A percentile compares a stretch with the other conserved stretches of the same genome.
These are phyloP conservation scores for Brenthis ino DNA, from an alignment of 2,888 invertebrate species.

Conservation along the genomic window DNA sequence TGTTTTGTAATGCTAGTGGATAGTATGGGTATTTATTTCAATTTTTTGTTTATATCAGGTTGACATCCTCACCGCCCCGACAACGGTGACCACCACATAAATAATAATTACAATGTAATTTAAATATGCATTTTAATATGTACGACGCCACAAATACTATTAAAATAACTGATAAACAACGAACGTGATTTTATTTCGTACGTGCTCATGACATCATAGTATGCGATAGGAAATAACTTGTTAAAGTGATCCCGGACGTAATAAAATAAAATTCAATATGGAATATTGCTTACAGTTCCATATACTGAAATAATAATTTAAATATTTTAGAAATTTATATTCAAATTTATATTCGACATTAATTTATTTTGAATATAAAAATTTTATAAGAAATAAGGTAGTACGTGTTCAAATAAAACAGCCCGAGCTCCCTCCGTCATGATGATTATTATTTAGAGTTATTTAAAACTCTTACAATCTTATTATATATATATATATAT, in stretches of 20 bases:
- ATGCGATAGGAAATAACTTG: slow-evolving; percentile 21
- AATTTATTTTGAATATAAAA: too few species aligned
- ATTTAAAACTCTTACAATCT: too few species aligned
- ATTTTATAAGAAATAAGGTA: too few species aligned
- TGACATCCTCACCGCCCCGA: slow-evolving; percentile 55
- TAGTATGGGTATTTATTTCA: too few species aligned
- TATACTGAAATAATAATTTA: not conserved
- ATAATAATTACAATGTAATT: slow-evolving; percentile 22
- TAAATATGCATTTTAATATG: slow-evolving; percentile 8
- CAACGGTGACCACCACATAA: slow-evolving; percentile 7
- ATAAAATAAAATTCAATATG: slow-evolving; percentile 15
- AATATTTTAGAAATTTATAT: not conserved
- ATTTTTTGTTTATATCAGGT: slow-evolving; percentile 52
- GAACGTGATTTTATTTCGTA: slow-evolving; percentile 32
- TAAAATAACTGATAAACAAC: slow-evolving; percentile 30
- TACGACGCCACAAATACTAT: slow-evolving; percentile 11
- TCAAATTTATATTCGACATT: not conserved
- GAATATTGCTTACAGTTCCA: not conserved
- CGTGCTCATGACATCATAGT: slow-evolving; percentile 21
- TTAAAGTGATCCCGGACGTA: slow-evolving; percentile 14
- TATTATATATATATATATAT: too few species aligned
- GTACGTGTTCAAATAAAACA: too few species aligned
- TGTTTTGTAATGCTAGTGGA: too few species aligned
- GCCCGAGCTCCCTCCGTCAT: too few species aligned
- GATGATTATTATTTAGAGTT: too few species aligned